phyloP scores from a whole-genome alignment of 2,113 vertebrate genomes.

The Sphaerodactylus townsendi region DNA sequence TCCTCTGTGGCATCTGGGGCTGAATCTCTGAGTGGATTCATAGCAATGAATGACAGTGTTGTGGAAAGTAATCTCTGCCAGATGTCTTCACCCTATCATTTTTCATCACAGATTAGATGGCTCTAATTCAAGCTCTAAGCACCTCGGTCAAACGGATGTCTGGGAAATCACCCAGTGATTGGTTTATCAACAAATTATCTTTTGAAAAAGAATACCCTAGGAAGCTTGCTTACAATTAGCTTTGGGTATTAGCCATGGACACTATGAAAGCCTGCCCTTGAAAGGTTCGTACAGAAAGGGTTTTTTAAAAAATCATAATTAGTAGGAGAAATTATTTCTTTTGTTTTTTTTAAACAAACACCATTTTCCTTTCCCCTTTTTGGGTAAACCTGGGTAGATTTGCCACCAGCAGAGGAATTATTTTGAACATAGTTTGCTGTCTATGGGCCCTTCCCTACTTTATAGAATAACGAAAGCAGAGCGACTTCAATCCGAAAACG shows the following conservation, averaged over 20 bases:
- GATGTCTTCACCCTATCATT: background rate
- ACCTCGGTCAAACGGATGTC: background rate
- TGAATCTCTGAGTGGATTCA: too few species aligned
- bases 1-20: too few species aligned
- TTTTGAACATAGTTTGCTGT: too few species aligned
- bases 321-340: background rate
- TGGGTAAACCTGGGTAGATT: too few species aligned
- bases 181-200: background rate
- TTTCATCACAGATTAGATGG: background rate
- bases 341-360: background rate
- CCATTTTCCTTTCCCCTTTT: too few species aligned
- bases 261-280: too few species aligned
- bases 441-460: too few species aligned
- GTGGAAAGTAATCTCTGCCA: background rate
- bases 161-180: background rate
- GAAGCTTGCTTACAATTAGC: background rate
- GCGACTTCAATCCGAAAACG: too few species aligned
- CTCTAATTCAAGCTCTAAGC: background rate
- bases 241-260: background rate
- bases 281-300: background rate
- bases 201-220: background rate
- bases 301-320: background rate
- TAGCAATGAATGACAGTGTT: too few species aligned
- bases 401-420: too few species aligned
- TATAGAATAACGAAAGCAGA: too few species aligned